phyloP scores from a whole-genome alignment of 2,113 vertebrate species.

The Girardinichthys multiradiatus region DNA sequence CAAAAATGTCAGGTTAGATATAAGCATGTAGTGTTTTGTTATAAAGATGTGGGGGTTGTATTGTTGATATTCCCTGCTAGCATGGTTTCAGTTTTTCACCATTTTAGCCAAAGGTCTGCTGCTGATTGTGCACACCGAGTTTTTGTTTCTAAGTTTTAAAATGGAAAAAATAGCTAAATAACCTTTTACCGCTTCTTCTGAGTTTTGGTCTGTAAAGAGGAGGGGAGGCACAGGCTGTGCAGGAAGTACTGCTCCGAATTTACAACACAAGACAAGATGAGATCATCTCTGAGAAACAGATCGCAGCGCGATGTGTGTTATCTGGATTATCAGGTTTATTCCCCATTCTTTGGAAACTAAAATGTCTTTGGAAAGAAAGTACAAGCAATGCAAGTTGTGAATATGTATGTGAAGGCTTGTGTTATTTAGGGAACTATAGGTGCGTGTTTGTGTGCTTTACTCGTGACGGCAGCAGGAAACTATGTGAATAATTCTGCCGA shows the following conservation, averaged over 20 bases:
- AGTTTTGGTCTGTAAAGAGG: neutral
- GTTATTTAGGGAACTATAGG: slow-evolving; percentile 5
- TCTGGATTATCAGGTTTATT: neutral
- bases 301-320: neutral
- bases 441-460: slow-evolving; percentile 13
- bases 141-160: neutral
- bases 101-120: neutral
- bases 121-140: neutral
- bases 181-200: neutral
- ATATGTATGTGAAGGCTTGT: too few relatives aligned
- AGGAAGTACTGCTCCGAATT: neutral
- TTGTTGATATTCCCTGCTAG: too few relatives aligned
- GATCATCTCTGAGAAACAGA: neutral
- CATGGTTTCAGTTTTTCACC: neutral
- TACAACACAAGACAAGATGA: neutral
- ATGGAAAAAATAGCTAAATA: too few relatives aligned
- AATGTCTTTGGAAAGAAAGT: neutral
- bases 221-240: neutral
- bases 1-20: too few relatives aligned
- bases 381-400: too few relatives aligned
- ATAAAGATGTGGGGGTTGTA: too few relatives aligned
- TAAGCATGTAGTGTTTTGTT: too few relatives aligned
- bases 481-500: slow-evolving; percentile 42
- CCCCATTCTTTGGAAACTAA: neutral
- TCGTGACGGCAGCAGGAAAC: slow-evolving; percentile 51